These are phyloP conservation scores for Archivesica marissinica DNA, from an alignment of 1,140 invertebrate genomes.

Conservation along the genomic window DNA sequence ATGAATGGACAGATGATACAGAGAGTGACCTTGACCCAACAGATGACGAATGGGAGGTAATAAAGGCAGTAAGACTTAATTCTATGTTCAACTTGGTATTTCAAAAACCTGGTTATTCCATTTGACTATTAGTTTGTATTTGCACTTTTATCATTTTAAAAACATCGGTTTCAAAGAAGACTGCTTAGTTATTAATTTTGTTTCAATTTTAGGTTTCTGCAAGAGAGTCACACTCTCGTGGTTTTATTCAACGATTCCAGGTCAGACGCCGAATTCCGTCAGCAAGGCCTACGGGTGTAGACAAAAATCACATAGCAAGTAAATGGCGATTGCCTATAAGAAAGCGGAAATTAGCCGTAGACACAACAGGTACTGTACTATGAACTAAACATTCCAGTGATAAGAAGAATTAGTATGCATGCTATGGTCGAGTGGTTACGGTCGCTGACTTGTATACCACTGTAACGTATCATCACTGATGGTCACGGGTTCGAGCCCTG, in stretches of 20 bases:
- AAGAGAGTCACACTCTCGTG: background rate
- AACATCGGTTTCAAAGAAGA: background rate
- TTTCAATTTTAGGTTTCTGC: background rate
- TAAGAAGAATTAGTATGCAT: too few relatives aligned
- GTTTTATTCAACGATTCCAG: conserved; percentile 34
- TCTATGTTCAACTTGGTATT: background rate
- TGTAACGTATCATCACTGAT: too few relatives aligned
- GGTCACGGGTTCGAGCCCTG: too few relatives aligned
- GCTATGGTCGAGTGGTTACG: too few relatives aligned
- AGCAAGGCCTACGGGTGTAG: background rate
- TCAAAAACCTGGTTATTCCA: background rate
- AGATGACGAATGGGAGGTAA: background rate
- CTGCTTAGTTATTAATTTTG: background rate
- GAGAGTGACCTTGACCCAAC: background rate
- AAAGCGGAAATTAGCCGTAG: too few relatives aligned
- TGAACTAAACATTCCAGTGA: too few relatives aligned
- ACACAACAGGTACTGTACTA: too few relatives aligned
- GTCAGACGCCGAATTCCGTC: background rate
- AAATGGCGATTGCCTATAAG: too few relatives aligned
- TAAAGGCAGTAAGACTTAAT: background rate
- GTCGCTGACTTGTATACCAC: too few relatives aligned
- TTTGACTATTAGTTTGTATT: background rate
- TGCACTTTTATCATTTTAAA: too few relatives aligned
- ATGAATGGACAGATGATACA: background rate
- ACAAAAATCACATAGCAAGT: too few relatives aligned